Conservation (phyloP, 2,113 vertebrate genomes). For the Dipodomys stephensi region DNA sequence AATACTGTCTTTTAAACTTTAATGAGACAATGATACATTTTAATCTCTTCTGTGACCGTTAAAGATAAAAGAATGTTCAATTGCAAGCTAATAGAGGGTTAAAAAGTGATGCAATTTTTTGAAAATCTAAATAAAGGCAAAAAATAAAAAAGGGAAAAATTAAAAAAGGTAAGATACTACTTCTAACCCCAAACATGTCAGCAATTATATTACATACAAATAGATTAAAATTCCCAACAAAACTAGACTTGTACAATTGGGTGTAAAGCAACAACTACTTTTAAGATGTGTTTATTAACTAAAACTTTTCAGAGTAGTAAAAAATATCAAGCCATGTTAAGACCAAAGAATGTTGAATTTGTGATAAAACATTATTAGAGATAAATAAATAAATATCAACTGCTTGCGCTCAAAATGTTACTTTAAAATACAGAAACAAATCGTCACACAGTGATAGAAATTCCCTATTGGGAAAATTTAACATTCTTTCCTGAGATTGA, state of each 20-base stretch:
- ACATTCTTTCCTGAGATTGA: too few relatives aligned
- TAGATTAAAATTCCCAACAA: neutral
- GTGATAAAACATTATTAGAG: neutral
- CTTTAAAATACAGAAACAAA: neutral
- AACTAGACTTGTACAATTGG: neutral
- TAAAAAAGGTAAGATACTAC: neutral
- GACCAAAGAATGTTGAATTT: neutral
- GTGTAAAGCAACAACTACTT: neutral
- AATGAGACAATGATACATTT: neutral
- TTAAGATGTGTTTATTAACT: neutral
- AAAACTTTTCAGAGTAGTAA: neutral
- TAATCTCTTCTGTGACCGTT: neutral
- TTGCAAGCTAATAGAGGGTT: neutral
- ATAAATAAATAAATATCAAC: neutral
- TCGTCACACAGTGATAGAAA: too few relatives aligned
- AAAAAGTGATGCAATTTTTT: neutral
- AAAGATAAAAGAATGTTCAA: neutral
- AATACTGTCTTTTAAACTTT: neutral
- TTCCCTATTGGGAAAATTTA: too few relatives aligned
- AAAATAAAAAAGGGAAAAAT: neutral
- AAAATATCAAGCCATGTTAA: neutral
- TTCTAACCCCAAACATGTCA: neutral
- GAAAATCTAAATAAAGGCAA: neutral
- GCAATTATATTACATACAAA: neutral
- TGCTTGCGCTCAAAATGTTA: neutral